Base-by-base conservation (phyloP, 2,888 invertebrate genomes). In the Thymelicus lineola region DNA sequence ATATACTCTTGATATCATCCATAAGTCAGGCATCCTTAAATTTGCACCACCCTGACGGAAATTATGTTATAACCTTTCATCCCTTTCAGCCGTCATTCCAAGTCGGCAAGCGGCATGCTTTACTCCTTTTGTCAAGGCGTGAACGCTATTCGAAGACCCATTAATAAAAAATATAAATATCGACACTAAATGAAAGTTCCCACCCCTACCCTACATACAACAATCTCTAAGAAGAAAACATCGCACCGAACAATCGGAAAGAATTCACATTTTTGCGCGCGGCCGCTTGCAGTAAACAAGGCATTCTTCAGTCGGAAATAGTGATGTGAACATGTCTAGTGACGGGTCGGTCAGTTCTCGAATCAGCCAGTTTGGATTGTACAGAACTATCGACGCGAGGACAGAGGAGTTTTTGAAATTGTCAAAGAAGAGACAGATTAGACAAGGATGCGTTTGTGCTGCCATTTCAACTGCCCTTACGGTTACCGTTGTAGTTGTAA, bases 391-490 rank as follows among this genome's bases (percentile, higher is more conserved):
- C 15, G 93, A 93, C 68, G 85, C 87, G 6, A 83, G 86, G 75
- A 92, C 92, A 0, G 91, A 91, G 77, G 92, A 93, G 78, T 93
- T 93, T 72, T 77, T 93, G 38, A 83, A 83, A 72, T 76, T 92
- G 64, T 93, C 93, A 1, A 86, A 86, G 74, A 88, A 82, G 71
- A 78, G 90, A 15, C 93, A 93, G 80, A 85, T 93, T 9, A 80
- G 85, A 65, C 91, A 91, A 75, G 93, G 93, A 74, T 93, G 93
- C 77, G 87, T 87, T 0, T 93, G 93, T 78, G 93, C 93, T 0
- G 90, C 88, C 9, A 83, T 91, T 0, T 90, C 92, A 12, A 90
- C 93, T 0, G 89, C 88, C 0, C 83, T 93, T 71, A 93, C 93
- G 71, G 91, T 93, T 77, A 87, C 89, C 75, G 80, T 93, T 82